phyloP scores from a whole-genome alignment of 2,113 vertebrate genomes.

The Actenoides hombroni region DNA sequence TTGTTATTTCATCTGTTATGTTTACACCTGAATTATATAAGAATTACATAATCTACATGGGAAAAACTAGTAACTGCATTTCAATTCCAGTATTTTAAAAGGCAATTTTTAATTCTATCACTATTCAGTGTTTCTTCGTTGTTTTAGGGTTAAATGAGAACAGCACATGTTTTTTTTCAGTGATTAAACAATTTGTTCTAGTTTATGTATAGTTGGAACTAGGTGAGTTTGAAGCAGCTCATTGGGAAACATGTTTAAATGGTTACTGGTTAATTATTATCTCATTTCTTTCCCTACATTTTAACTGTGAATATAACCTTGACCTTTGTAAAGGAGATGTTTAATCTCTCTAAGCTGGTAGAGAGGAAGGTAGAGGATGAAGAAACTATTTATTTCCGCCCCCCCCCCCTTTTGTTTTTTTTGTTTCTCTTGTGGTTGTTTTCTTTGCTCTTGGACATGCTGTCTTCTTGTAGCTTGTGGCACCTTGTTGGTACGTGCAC shows the following conservation, averaged over 20 bases:
- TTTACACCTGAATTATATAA: background rate
- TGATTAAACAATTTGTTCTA: slow-evolving; percentile 41
- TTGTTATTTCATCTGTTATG: background rate
- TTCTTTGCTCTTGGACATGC: no score
- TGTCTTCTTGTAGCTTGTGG: no score
- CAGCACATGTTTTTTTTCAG: background rate
- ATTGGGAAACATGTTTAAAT: slow-evolving; percentile 42
- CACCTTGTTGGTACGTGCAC: no score
- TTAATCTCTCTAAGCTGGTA: background rate
- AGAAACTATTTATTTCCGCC: no score
- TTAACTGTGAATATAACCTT: slow-evolving; percentile 47
- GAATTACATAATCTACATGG: background rate
- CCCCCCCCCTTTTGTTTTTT: no score
- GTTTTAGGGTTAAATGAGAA: slow-evolving; percentile 6
- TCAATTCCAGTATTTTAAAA: background rate
- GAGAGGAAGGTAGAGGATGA: background rate
- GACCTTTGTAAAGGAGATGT: slow-evolving; percentile 18
- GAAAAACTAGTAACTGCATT: background rate
- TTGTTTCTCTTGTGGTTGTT: no score
- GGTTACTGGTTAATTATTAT: slow-evolving; percentile 59
- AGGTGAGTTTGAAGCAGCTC: slow-evolving; percentile 11
- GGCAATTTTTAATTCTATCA: background rate
- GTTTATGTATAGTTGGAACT: background rate
- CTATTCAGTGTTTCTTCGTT: background rate
- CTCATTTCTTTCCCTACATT: background rate